Evolutionary conservation across 1,140 invertebrate genomes (phyloP).

Genomic region (Bombus fervidus): DNA sequence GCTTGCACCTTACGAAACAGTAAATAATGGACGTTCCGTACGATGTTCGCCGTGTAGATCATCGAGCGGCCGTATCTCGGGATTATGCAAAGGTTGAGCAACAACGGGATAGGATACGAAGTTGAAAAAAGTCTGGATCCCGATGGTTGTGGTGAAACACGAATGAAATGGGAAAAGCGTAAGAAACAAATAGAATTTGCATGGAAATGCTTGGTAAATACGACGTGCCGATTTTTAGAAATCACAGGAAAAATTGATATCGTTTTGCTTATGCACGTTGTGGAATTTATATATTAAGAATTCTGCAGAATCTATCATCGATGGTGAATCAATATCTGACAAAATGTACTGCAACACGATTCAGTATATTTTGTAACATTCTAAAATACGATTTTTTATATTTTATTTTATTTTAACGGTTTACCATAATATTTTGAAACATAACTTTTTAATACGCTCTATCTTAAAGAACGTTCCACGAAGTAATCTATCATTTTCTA

Average conservation of each 20-base stretch:
- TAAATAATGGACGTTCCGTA: conserved; percentile 63
- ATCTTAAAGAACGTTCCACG: no score
- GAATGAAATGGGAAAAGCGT: neutral
- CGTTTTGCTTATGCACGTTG: no score
- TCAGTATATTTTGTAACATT: neutral
- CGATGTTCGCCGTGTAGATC: conserved; percentile 27
- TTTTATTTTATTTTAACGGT: no score
- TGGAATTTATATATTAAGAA: neutral
- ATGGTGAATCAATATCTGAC: no score
- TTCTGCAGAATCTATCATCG: neutral
- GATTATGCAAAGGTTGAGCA: conserved; percentile 44
- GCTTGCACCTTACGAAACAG: conserved; percentile 64
- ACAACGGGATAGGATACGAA: neutral
- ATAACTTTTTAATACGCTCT: neutral
- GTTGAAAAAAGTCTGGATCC: no score
- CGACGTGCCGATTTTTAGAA: neutral
- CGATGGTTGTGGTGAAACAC: neutral
- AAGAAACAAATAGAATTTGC: neutral
- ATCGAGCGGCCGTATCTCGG: conserved; percentile 30
- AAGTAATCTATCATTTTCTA: neutral
- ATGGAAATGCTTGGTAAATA: neutral
- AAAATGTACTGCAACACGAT: neutral
- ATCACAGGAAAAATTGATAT: neutral
- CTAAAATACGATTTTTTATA: no score
- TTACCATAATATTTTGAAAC: neutral